Conservation (phyloP, 2,888 invertebrate genomes). For the Shargacucullia verbasci region DNA sequence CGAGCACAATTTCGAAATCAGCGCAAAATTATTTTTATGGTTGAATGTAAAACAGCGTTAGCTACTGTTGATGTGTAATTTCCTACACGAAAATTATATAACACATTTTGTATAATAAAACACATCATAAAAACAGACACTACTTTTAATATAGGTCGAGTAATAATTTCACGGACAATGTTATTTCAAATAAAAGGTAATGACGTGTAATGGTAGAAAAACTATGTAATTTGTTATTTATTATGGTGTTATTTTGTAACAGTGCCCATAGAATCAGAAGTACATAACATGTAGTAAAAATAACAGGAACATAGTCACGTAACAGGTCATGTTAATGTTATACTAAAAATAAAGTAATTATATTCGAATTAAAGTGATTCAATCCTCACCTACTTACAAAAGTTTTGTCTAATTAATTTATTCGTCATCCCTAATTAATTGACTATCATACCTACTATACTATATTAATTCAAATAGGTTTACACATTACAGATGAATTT, state of each 20-base stretch:
- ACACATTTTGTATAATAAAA: conserved; percentile 6
- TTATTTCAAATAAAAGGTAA: conserved; percentile 25
- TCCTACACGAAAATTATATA: conserved; percentile 19
- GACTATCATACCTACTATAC: no score
- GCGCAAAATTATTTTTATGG: no score
- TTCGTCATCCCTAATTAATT: no score
- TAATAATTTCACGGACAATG: conserved; percentile 22
- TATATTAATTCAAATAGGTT: no score
- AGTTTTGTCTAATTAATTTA: no score
- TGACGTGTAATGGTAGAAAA: conserved; percentile 27
- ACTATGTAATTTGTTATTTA: conserved; percentile 5
- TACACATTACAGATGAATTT: no score
- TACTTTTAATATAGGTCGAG: conserved; percentile 12
- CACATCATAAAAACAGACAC: not conserved
- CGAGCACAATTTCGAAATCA: no score
- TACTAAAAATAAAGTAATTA: no score
- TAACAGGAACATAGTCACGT: not conserved
- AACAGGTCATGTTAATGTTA: conserved; percentile 28
- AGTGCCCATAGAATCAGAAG: not conserved
- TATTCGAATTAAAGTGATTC: no score
- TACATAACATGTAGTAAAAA: not conserved
- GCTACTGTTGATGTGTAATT: no score
- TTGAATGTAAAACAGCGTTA: no score
- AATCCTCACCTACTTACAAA: no score
- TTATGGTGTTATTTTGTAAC: conserved; percentile 3